Evolutionary conservation across 1,140 invertebrate species (phyloP), one percentile per base, ranked within the genome.

Genomic region (Octopus bimaculoides): DNA sequence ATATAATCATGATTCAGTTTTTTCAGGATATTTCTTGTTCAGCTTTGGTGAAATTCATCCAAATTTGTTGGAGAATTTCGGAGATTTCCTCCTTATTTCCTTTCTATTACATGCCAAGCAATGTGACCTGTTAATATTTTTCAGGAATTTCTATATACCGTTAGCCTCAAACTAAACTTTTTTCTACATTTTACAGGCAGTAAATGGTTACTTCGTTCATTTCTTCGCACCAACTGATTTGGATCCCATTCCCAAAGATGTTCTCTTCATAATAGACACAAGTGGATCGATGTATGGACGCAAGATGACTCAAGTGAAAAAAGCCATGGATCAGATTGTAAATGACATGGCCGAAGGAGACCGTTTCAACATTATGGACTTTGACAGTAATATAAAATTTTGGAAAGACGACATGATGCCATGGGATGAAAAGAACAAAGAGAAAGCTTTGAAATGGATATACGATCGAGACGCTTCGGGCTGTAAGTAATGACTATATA

Each of bases 201-300:
- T 93, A 81, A 93, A 94, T 83, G 94, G 94, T 1, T 94, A 95
- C 88, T 95, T 95, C 88, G 93, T 95, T 4, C 94, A 95, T 84
- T 95, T 94, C 90, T 94, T 94, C 84, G 92, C 93, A 4, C 94
- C 94, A 4, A 81, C 86, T n/a, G 88, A 88, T 55, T 87, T 94
- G 77, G 71, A 83, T 12, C 89, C 91, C 54, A 91, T 93, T 5
- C 91, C 90, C 41, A 94, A 94, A 86, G 92, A 94, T 83, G 93
- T 94, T 0, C 91, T 94, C 5, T 95, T 95, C 85, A 92, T 94
- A 4, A 89, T 95, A 79, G 94, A 95, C 86, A 92, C 92, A 0
- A 94, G 93, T 66, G 92, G 93, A 17, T 94, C 93, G 61, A 95
- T 95, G 94, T 87, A 52, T 8, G 93, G 93, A 14, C 89, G 87